Conservation (phyloP, 2,797 vertebrate species). For the Clarias pachynema region DNA sequence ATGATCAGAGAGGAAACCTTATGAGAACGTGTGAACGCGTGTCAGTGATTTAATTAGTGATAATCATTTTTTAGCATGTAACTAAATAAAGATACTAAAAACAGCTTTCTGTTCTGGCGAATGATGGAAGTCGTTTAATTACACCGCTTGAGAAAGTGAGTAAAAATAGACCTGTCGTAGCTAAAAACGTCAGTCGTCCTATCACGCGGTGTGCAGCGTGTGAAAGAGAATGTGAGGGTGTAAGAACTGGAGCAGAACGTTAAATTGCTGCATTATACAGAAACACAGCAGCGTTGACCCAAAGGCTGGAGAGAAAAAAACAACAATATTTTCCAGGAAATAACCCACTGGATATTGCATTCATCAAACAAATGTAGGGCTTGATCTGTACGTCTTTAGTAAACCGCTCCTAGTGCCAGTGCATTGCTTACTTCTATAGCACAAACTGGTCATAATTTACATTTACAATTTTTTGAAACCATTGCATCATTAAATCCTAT, state of each 20-base stretch:
- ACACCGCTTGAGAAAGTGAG: background rate
- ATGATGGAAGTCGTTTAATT: conserved; percentile 13
- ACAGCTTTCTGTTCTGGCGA: conserved; percentile 2
- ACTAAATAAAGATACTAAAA: background rate
- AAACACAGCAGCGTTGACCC: conserved; percentile 15
- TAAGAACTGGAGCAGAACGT: conserved; percentile 24
- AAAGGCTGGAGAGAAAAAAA: conserved; percentile 23
- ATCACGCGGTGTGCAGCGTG: background rate
- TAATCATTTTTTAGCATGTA: conserved; percentile 1
- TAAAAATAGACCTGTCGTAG: background rate
- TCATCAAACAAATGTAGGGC: background rate
- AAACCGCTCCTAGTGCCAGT: background rate
- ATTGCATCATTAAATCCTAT: background rate
- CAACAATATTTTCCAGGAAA: background rate
- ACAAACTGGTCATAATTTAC: background rate
- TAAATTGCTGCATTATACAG: conserved; percentile 33
- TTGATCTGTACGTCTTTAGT: background rate
- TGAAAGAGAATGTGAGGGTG: background rate
- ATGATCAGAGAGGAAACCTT: background rate
- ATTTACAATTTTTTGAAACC: background rate
- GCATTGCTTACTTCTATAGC: too few relatives aligned
- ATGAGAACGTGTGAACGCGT: background rate
- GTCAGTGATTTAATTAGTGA: background rate
- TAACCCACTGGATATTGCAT: background rate
- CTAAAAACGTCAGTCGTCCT: background rate